Evolutionary conservation across 2,113 vertebrate species (phyloP).

Genomic region (Collichthys lucidus): DNA sequence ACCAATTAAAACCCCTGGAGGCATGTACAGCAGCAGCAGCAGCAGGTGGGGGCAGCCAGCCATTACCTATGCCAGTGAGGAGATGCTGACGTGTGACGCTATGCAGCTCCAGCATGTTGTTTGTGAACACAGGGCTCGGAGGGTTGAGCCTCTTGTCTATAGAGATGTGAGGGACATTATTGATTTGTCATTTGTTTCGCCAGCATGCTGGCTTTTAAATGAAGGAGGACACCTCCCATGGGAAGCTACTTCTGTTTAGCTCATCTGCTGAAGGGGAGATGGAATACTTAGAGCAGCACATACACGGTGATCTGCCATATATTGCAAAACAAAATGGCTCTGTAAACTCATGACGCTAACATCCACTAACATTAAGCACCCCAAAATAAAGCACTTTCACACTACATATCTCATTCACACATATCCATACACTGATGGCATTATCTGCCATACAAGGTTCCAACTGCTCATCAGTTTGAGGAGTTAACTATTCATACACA

Average conservation of each 20-base stretch:
- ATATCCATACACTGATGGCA: too few species aligned
- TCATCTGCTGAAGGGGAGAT: background rate
- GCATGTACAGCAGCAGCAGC: background rate
- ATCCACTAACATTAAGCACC: too few species aligned
- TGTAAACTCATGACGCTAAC: too few species aligned
- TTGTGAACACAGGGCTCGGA: background rate
- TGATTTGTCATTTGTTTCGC: slow-evolving; percentile 6
- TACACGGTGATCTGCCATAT: background rate
- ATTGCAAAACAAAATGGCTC: too few species aligned
- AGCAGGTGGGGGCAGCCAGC: too few species aligned
- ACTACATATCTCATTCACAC: too few species aligned
- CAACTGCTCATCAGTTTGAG: too few species aligned
- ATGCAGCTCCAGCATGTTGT: background rate
- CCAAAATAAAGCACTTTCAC: too few species aligned
- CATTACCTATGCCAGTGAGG: background rate
- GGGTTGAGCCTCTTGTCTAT: background rate
- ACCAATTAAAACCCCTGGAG: background rate
- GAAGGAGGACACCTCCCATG: background rate
- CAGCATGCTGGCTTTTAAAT: background rate
- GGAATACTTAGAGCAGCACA: background rate
- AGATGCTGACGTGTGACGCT: background rate
- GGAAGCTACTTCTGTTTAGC: background rate
- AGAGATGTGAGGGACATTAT: background rate
- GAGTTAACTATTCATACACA: too few species aligned
- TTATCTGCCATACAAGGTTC: too few species aligned